These are phyloP conservation scores for Charina bottae DNA, from an alignment of 2,113 vertebrate genomes.

Conservation along the genomic window DNA sequence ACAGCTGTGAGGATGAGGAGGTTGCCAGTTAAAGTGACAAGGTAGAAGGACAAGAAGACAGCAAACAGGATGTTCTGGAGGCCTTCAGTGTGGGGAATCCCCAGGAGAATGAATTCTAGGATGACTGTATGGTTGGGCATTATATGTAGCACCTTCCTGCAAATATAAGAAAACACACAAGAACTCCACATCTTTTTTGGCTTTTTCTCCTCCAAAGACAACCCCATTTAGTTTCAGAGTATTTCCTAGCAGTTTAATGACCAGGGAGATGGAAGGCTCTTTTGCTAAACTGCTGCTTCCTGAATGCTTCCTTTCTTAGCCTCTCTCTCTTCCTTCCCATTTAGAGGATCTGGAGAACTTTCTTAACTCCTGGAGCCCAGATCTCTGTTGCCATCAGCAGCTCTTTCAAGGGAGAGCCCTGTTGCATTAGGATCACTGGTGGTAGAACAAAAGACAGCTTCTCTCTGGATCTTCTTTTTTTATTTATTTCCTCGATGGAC, in stretches of 20 bases:
- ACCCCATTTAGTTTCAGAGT: background rate
- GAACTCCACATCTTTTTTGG: too few species aligned
- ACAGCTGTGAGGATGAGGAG: slow-evolving; percentile 64
- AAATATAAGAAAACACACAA: background rate
- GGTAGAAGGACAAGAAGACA: slow-evolving; percentile 60
- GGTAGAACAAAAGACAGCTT: background rate
- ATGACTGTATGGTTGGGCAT: slow-evolving; percentile 28
- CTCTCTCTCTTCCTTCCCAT: background rate
- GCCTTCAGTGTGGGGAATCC: slow-evolving; percentile 43
- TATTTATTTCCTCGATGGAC: background rate
- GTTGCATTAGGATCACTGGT: background rate
- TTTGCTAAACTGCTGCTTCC: background rate
- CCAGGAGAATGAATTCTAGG: slow-evolving; percentile 42
- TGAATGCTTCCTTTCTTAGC: background rate
- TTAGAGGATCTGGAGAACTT: background rate
- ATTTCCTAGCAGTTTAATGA: background rate
- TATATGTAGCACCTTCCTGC: background rate
- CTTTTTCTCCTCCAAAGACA: background rate
- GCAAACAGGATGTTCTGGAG: slow-evolving; percentile 48
- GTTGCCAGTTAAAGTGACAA: slow-evolving; percentile 68
- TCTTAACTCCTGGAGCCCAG: background rate
- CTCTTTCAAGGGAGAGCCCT: background rate
- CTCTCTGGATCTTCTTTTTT: background rate
- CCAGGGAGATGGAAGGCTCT: background rate
- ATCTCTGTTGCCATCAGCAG: background rate